Evolutionary conservation across 2,113 vertebrate species (phyloP).

Genomic region (Leuciscus idus): DNA sequence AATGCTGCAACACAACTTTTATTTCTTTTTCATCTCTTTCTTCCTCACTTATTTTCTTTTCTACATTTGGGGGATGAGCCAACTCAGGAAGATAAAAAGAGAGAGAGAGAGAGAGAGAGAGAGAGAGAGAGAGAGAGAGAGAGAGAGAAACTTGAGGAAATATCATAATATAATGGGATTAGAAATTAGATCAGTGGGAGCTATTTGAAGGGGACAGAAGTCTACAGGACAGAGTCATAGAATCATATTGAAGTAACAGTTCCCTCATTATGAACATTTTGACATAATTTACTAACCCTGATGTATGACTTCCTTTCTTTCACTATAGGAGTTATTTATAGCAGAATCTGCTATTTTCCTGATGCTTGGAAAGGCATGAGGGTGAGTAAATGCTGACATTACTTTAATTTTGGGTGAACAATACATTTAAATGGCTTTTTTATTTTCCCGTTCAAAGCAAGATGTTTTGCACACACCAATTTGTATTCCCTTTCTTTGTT

Average conservation of each 20-base stretch:
- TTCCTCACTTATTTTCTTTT: constrained; percentile 7
- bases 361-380: not conserved
- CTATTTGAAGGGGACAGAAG: not conserved
- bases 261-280: not conserved
- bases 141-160: constrained; percentile 70
- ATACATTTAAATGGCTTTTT: constrained; percentile 56
- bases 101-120: not conserved
- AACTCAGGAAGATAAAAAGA: not conserved
- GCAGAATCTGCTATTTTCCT: too few species aligned
- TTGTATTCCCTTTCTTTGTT: not conserved
- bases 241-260: constrained; percentile 62
- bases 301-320: not conserved
- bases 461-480: not conserved
- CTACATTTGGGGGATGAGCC: constrained; percentile 63
- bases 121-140: constrained; percentile 25
- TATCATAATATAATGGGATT: constrained; percentile 62
- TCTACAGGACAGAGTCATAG: constrained; percentile 43
- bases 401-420: not conserved
- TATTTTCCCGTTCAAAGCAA: constrained; percentile 47
- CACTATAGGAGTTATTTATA: not conserved
- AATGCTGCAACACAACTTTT: constrained; percentile 74
- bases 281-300: not conserved
- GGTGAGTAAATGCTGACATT: too few species aligned
- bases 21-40: constrained; percentile 25
- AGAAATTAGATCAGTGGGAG: not conserved